A percentile compares a stretch with the other conserved stretches of the same genome.
phyloP scores from a whole-genome alignment of 2,113 vertebrate species.

The Sialia sialis region DNA sequence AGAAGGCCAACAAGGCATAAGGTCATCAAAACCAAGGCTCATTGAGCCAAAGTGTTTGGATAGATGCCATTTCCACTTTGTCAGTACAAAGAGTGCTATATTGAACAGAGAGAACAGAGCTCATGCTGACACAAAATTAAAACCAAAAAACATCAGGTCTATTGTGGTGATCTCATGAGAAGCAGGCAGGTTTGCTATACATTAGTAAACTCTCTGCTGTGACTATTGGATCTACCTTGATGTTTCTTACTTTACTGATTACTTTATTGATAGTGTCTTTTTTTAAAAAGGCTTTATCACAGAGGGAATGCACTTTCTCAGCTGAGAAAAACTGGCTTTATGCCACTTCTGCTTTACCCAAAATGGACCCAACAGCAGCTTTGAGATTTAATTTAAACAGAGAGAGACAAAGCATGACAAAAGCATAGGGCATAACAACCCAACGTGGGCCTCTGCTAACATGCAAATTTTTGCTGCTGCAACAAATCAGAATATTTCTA shows the following conservation, averaged over 20 bases:
- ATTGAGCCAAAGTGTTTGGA: constrained; percentile 31
- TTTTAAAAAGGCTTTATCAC: neutral
- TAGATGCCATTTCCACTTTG: constrained; percentile 34
- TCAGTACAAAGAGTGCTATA: neutral
- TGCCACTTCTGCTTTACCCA: neutral
- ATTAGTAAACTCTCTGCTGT: neutral
- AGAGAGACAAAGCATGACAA: constrained; percentile 42
- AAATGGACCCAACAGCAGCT: neutral
- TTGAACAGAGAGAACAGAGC: neutral
- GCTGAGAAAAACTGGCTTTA: neutral
- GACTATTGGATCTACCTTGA: neutral
- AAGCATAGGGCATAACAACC: neutral
- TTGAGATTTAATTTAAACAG: constrained; percentile 20
- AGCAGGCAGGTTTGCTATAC: neutral
- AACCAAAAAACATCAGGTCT: neutral
- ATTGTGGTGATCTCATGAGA: neutral
- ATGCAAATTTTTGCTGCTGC: neutral
- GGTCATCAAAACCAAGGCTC: constrained; percentile 53
- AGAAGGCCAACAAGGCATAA: constrained; percentile 54
- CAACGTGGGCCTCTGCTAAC: neutral
- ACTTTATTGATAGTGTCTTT: neutral
- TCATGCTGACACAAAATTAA: constrained; percentile 6
- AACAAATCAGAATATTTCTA: neutral
- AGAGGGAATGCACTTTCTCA: neutral
- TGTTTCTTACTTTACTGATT: neutral